These are phyloP conservation scores for Pelochelys cantorii DNA, from an alignment of 2,797 vertebrate species.

Conservation along the genomic window DNA sequence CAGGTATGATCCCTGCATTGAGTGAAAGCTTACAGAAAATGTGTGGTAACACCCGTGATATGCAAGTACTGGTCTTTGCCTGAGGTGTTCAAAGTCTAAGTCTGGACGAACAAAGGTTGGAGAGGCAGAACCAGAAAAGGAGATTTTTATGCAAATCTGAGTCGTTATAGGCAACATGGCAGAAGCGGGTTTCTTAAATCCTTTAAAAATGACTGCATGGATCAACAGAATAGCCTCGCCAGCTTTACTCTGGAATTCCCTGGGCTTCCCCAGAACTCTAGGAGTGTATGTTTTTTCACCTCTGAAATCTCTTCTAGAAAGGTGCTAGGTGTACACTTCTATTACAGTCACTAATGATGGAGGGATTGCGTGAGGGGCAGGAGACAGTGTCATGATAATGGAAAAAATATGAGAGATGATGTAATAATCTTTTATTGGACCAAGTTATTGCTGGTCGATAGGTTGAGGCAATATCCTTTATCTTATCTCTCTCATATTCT, in stretches of 20 bases:
- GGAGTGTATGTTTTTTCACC: background rate
- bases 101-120: constrained; percentile 8
- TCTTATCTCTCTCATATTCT: too few species aligned
- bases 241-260: background rate
- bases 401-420: constrained; percentile 29
- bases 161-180: constrained; percentile 11
- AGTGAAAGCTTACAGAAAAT: constrained; percentile 11
- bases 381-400: background rate
- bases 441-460: background rate
- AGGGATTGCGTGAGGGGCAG: background rate
- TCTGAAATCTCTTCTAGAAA: background rate
- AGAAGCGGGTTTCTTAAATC: constrained; percentile 22
- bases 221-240: background rate
- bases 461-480: too few species aligned
- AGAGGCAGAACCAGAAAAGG: background rate
- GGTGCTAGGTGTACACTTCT: background rate
- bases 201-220: background rate
- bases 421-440: background rate
- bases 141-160: constrained; percentile 31
- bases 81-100: constrained; percentile 38
- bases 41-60: background rate
- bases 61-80: background rate
- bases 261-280: background rate
- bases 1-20: background rate
- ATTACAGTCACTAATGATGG: background rate